phyloP scores from a whole-genome alignment of 2,888 invertebrate genomes.

The Ornithoptera alexandrae region DNA sequence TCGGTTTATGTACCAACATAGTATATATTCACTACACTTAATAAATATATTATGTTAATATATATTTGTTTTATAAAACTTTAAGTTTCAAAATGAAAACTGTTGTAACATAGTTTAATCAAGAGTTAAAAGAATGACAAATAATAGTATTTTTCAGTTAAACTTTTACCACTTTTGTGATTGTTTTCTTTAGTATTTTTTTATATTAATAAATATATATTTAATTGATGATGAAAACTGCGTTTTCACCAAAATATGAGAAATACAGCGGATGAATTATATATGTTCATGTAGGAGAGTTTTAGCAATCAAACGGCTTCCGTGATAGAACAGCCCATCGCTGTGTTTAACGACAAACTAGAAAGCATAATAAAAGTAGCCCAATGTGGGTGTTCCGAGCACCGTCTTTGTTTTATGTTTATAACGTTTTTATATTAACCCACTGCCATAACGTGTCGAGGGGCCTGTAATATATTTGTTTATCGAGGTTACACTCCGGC shows the following conservation, averaged over 20 bases:
- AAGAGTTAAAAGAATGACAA: not conserved
- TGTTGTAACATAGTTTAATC: too few species aligned
- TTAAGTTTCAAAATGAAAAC: too few species aligned
- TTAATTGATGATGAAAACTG: constrained; percentile 12
- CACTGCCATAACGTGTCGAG: constrained; percentile 44
- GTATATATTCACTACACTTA: not conserved
- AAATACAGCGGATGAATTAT: constrained; percentile 12
- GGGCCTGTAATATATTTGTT: constrained; percentile 33
- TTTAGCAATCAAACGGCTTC: constrained; percentile 51
- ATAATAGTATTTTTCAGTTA: not conserved
- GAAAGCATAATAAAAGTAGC: constrained; percentile 52
- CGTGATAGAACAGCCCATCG: constrained; percentile 33
- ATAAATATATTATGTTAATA: not conserved
- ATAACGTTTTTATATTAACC: constrained; percentile 56
- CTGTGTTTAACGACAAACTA: constrained; percentile 38
- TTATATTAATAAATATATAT: constrained; percentile 6
- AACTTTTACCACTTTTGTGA: not conserved
- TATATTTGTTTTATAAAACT: not conserved
- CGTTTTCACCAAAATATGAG: constrained; percentile 19
- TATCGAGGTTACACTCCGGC: constrained; percentile 26
- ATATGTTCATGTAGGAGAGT: constrained; percentile 33
- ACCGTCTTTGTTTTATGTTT: constrained; percentile 59
- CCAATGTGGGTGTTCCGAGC: constrained; percentile 56
- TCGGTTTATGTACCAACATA: not conserved
- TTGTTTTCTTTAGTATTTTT: constrained; percentile 5